Evolutionary conservation across 2,888 invertebrate species (phyloP), one percentile per base, ranked within the genome.

Genomic region (Corythucha ciliata): DNA sequence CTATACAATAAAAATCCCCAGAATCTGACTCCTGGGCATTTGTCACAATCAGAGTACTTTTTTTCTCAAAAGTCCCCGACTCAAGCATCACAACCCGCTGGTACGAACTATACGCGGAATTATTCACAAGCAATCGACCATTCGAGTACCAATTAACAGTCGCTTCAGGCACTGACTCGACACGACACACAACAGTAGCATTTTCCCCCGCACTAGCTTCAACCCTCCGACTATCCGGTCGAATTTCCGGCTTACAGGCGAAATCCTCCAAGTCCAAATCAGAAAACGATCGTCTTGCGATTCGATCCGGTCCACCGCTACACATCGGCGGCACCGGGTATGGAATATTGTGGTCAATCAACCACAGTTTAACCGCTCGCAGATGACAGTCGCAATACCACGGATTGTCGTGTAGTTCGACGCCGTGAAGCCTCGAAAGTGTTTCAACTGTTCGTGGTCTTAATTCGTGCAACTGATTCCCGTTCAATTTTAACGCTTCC

Each of bases 361-460:
- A 74, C 88, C 89, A 90, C 57, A 76, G 70, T 65, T 85, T 80
- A 63, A 89, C 72, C 61, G 83, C 80, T 61, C 81, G 72, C 64
- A 90, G 73, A 61, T 80, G 77, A 68, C 91, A 91, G 69, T 90
- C 87, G 69, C 91, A 91, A 62, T 79, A 76, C 91, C 90, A 91
- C 58, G 83, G 82, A 74, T 91, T 91, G 66, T 82, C 82, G 68
- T 89, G 83, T 60, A 91, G 71, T 63, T 85, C 81, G 53, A 90
- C 78, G 53, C 85, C 87, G 61, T 84, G 80, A 60, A 90, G 71
- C 83, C 83, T 57, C 45, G 80, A 79, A 57, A 80, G 79, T 14
- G 86, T 83, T 47, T 85, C 74, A 61, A 83, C 77, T 63, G 78
- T 77, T 55, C 74, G 74, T 45, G 82, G 83, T 64, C 78, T 76